A percentile compares a stretch with the other conserved stretches of the same genome.
Evolutionary conservation across 2,113 vertebrate genomes (phyloP).

Genomic region (Gallinago jamesoni): DNA sequence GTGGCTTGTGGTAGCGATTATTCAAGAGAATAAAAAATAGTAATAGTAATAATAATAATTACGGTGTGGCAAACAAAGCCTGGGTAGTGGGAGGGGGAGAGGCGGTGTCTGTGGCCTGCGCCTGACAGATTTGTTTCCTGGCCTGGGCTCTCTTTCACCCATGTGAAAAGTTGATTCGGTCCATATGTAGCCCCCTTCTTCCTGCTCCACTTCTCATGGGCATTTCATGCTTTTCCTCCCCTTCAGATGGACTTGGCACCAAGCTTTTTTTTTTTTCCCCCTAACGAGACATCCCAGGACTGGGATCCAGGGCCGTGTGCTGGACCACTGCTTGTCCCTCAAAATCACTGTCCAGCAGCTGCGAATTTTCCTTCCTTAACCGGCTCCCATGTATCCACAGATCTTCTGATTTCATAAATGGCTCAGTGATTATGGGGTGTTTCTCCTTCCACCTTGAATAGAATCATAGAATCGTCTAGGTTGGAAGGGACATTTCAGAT

Average conservation of each 20-base stretch:
- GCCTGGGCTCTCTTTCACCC: not conserved
- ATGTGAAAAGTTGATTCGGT: not conserved
- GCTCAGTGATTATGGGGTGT: not conserved
- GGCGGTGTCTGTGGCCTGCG: not conserved
- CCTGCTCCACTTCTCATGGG: not conserved
- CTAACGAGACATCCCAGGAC: not conserved
- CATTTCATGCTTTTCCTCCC: not conserved
- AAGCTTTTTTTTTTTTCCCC: not conserved
- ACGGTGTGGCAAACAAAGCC: not conserved
- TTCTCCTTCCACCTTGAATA: not conserved
- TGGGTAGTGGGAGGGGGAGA: not conserved
- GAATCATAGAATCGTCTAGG: not conserved
- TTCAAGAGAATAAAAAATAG: not conserved
- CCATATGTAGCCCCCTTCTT: not conserved
- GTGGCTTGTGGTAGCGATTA: not conserved
- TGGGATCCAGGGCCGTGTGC: accelerated
- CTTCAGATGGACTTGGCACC: not conserved
- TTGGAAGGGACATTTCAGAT: not conserved
- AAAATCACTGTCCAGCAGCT: not conserved
- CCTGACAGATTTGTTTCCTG: not conserved
- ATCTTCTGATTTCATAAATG: not conserved
- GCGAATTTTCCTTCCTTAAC: not conserved
- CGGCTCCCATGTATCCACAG: not conserved
- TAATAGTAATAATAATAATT: not conserved
- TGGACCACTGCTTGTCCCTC: not conserved